These are phyloP conservation scores for Drosophila setosimentum DNA, from an alignment of 2,888 invertebrate species.

Conservation along the genomic window DNA sequence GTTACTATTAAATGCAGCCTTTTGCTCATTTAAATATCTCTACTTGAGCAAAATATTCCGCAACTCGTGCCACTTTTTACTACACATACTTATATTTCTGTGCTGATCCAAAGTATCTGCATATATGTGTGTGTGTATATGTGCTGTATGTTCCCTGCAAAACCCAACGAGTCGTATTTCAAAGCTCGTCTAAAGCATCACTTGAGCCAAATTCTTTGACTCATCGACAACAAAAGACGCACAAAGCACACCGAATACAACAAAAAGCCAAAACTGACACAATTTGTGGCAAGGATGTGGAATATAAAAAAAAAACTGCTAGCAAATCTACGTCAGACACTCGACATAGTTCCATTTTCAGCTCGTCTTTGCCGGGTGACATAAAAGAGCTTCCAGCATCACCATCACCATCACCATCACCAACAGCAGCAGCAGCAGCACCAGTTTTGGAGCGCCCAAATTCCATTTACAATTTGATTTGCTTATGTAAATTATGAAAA, in stretches of 20 bases:
- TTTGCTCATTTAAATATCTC: slow-evolving; percentile 1
- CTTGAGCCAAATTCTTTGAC: slow-evolving; percentile 77
- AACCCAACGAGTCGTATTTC: background rate
- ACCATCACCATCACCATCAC: background rate
- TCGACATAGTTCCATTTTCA: slow-evolving; percentile 75
- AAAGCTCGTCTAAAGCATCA: slow-evolving; percentile 43
- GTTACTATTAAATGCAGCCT: too few species aligned
- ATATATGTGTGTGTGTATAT: background rate
- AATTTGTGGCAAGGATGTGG: slow-evolving; percentile 53
- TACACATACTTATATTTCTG: background rate
- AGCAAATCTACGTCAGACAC: slow-evolving; percentile 71
- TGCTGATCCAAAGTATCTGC: background rate
- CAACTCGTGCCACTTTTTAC: background rate
- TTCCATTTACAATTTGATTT: slow-evolving; percentile 80
- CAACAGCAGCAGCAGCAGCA: background rate
- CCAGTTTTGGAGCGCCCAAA: slow-evolving; percentile 33
- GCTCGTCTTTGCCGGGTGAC: slow-evolving; percentile 29
- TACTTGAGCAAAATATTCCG: slow-evolving; percentile 1
- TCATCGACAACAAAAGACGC: slow-evolving; percentile 69
- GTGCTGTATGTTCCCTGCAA: background rate
- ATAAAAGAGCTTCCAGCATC: slow-evolving; percentile 34
- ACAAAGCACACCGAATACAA: slow-evolving; percentile 39
- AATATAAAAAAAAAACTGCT: slow-evolving; percentile 28
- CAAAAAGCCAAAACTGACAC: slow-evolving; percentile 62
- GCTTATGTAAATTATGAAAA: slow-evolving; percentile 82